A percentile compares a stretch with the other conserved stretches of the same genome.
Conservation (phyloP, 2,113 vertebrate genomes). For the Jaculus jaculus region DNA sequence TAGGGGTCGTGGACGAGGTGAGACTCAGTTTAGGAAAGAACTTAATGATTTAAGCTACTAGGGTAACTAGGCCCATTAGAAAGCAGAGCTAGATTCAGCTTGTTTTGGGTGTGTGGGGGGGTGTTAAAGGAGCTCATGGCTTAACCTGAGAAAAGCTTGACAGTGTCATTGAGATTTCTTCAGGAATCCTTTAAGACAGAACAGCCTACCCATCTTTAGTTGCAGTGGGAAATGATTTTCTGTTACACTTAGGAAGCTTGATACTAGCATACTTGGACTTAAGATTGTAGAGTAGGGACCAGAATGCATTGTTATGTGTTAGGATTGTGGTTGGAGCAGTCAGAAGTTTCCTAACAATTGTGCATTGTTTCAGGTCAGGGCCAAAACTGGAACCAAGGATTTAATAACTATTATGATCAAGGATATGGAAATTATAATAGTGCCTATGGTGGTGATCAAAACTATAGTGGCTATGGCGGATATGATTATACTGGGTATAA, state of each 20-base stretch:
- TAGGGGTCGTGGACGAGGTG: constrained; percentile 91
- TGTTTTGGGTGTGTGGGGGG: not conserved
- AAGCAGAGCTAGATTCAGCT: not conserved
- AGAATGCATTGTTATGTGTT: constrained; percentile 25
- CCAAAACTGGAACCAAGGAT: constrained; percentile 93
- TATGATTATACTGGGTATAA: constrained; percentile 95
- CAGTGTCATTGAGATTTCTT: not conserved
- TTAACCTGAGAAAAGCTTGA: not conserved
- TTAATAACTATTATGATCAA: constrained; percentile 93
- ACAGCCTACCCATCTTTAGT: not conserved
- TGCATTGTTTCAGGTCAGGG: constrained; percentile 88
- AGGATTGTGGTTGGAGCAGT: not conserved
- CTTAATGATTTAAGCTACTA: not conserved
- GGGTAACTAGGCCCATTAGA: not conserved
- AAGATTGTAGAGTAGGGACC: constrained; percentile 3
- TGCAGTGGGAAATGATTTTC: not conserved
- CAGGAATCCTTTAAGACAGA: not conserved
- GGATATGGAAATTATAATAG: constrained; percentile 93
- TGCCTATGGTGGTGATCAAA: constrained; percentile 90
- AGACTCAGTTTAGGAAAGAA: constrained; percentile 51
- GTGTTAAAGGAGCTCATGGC: not conserved
- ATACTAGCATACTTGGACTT: not conserved
- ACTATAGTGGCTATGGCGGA: constrained; percentile 92
- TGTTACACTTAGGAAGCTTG: constrained; percentile 13
- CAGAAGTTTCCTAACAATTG: constrained; percentile 69